Evolutionary conservation across 2,113 vertebrate species (phyloP).

Genomic region (Cepphus grylle): DNA sequence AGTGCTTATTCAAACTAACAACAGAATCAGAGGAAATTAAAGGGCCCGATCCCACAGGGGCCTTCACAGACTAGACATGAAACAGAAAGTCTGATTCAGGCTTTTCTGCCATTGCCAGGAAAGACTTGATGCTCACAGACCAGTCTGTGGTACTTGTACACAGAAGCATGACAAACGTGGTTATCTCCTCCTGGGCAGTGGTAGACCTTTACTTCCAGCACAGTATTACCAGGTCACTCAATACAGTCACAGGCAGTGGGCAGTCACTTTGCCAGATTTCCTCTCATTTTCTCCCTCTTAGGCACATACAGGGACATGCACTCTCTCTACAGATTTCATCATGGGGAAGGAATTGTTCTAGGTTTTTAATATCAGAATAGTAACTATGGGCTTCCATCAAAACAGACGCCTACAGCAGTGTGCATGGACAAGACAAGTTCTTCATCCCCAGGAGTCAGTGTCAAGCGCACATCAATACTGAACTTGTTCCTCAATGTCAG

Average conservation of each 20-base stretch:
- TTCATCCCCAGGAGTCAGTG: not conserved
- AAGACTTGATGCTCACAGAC: not conserved
- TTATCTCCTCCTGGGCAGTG: not conserved
- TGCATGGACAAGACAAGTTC: not conserved
- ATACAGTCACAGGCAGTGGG: not conserved
- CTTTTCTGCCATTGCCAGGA: not conserved
- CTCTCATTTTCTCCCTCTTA: not conserved
- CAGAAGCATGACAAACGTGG: not conserved
- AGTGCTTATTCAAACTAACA: not conserved
- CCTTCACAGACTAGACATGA: not conserved
- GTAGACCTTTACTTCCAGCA: not conserved
- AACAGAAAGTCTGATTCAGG: not conserved
- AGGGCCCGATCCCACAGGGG: not conserved
- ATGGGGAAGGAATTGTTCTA: not conserved
- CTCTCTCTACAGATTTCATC: not conserved
- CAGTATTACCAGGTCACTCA: not conserved
- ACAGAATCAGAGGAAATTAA: not conserved
- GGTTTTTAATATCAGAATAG: not conserved
- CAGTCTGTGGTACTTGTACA: not conserved
- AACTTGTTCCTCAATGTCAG: not conserved
- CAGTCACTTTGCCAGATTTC: not conserved
- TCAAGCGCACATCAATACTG: not conserved
- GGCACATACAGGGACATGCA: rapidly evolving
- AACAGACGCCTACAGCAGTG: not conserved
- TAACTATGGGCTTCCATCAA: not conserved